A percentile compares a stretch with the other conserved stretches of the same genome.
Conservation (phyloP, 2,113 vertebrate species). For the Cepphus grylle region DNA sequence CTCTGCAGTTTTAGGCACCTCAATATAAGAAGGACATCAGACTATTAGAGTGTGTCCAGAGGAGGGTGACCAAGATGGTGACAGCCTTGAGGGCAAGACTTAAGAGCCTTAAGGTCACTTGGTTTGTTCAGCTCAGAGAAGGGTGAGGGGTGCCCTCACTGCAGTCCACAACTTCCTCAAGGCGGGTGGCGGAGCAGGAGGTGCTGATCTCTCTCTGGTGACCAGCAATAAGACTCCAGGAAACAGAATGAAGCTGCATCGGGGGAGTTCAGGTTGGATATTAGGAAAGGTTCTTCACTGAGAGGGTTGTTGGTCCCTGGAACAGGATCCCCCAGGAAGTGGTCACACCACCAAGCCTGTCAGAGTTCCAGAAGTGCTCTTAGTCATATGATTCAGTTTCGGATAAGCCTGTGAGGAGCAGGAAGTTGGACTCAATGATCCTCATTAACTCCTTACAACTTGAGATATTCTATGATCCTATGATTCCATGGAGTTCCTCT, state of each 20-base stretch:
- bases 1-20: background rate
- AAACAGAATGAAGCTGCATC: background rate
- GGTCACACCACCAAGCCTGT: background rate
- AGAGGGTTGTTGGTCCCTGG: background rate
- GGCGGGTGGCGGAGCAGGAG: fast-evolving
- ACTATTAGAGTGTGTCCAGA: background rate
- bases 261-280: background rate
- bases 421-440: background rate
- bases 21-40: background rate
- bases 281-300: background rate
- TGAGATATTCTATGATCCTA: background rate
- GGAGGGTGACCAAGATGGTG: background rate
- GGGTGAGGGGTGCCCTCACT: background rate
- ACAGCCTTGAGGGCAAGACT: background rate
- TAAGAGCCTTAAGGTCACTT: background rate
- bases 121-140: background rate
- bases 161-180: background rate
- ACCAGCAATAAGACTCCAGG: fast-evolving
- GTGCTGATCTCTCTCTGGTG: background rate
- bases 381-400: background rate
- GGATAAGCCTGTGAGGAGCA: background rate
- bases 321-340: background rate
- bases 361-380: background rate
- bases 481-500: background rate
- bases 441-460: background rate